Conservation (phyloP, 2,888 invertebrate genomes). For the Blastobasis adustella region DNA sequence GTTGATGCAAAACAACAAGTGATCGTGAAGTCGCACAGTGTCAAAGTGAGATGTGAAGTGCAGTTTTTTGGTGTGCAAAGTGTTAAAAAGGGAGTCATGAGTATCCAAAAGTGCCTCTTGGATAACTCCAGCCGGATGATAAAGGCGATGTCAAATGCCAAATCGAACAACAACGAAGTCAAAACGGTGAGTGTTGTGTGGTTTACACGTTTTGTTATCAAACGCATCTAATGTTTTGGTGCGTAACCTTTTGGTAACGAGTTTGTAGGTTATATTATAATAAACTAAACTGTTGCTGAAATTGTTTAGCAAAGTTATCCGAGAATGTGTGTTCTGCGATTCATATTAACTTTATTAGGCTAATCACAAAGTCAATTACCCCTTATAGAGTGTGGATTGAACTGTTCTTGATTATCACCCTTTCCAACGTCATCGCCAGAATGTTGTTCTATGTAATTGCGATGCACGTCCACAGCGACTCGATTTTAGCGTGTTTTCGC, state of each 20-base stretch:
- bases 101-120: slow-evolving; percentile 70
- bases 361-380: no score
- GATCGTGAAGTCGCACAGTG: slow-evolving; percentile 43
- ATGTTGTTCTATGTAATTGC: no score
- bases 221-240: slow-evolving; percentile 3
- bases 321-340: no score
- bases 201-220: background rate
- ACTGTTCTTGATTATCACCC: no score
- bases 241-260: slow-evolving; percentile 8
- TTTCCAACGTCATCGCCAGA: no score
- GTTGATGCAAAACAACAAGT: slow-evolving; percentile 16
- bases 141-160: slow-evolving; percentile 68
- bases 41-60: slow-evolving; percentile 46
- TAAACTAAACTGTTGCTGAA: background rate
- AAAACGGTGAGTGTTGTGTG: slow-evolving; percentile 52
- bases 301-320: no score
- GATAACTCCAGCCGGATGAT: slow-evolving; percentile 72
- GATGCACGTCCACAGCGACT: no score
- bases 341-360: no score
- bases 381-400: no score
- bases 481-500: no score
- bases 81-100: slow-evolving; percentile 49
- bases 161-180: slow-evolving; percentile 55
- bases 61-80: background rate
- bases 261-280: slow-evolving; percentile 16